Evolutionary conservation across 2,113 vertebrate genomes (phyloP).

Genomic region (Paralichthys olivaceus): DNA sequence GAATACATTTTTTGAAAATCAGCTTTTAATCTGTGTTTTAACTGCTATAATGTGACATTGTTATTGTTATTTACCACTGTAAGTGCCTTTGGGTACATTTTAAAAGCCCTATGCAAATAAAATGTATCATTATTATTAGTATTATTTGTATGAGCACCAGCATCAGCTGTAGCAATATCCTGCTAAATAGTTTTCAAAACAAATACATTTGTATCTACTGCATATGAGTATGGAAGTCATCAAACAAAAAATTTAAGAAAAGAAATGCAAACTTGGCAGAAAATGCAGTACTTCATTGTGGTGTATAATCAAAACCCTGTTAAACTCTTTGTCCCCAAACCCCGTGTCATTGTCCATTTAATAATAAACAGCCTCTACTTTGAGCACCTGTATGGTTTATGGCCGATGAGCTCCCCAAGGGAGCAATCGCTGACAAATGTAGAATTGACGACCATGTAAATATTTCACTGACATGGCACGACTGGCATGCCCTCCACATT

Average conservation of each 20-base stretch:
- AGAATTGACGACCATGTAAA: conserved; percentile 69
- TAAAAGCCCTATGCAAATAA: no score
- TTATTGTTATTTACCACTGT: no score
- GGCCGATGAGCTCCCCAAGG: conserved; percentile 44
- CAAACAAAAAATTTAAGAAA: background rate
- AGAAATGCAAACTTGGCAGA: background rate
- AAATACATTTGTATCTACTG: no score
- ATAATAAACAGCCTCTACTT: conserved; percentile 55
- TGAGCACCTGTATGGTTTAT: conserved; percentile 53
- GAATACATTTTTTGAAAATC: no score
- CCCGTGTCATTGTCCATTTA: conserved; percentile 34
- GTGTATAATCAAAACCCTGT: conserved; percentile 13
- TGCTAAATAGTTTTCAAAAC: background rate
- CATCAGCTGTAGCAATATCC: background rate
- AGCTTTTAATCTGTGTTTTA: no score
- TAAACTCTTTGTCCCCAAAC: conserved; percentile 42
- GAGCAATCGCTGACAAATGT: conserved; percentile 57
- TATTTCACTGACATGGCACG: conserved; percentile 60
- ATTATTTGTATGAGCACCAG: background rate
- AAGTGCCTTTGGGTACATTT: no score
- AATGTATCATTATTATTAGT: no score
- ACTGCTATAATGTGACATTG: no score
- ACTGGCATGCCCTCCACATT: conserved; percentile 40
- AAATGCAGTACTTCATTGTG: background rate
- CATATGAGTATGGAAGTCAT: no score